These are phyloP conservation scores for Tryphoninae sp. DNA, from an alignment of 2,888 invertebrate species.

Conservation along the genomic window DNA sequence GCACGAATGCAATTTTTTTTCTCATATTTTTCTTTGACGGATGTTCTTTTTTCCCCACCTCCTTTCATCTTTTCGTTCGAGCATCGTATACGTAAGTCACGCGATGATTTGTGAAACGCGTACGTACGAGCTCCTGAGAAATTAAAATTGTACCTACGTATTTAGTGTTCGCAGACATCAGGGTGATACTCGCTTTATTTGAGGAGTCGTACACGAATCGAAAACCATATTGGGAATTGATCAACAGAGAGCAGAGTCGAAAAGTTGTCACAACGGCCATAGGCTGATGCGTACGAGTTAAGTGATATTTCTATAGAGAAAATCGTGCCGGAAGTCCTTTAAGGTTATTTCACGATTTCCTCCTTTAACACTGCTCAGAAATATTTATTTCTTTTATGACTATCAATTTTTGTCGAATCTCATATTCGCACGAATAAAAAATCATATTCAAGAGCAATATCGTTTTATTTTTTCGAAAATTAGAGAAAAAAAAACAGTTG, in stretches of 20 bases:
- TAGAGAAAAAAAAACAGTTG: no score
- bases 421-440: no score
- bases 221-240: constrained; percentile 71
- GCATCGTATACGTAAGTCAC: constrained; percentile 5
- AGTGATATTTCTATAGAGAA: background rate
- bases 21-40: background rate
- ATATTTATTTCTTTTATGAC: background rate
- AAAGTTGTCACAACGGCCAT: constrained; percentile 68
- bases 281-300: constrained; percentile 11
- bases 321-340: background rate
- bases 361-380: background rate
- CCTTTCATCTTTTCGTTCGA: background rate
- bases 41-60: no score
- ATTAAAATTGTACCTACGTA: constrained; percentile 1
- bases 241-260: constrained; percentile 63
- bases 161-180: constrained; percentile 51
- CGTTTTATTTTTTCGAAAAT: no score
- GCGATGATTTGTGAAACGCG: constrained; percentile 38
- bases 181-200: constrained; percentile 65
- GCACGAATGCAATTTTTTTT: constrained; percentile 16
- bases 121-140: background rate
- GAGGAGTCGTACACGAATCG: constrained; percentile 62
- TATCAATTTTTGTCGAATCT: no score
- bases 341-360: constrained; percentile 32
- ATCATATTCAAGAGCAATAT: no score